Evolutionary conservation across 2,113 vertebrate genomes (phyloP).

Genomic region (Nycticorax nycticorax): DNA sequence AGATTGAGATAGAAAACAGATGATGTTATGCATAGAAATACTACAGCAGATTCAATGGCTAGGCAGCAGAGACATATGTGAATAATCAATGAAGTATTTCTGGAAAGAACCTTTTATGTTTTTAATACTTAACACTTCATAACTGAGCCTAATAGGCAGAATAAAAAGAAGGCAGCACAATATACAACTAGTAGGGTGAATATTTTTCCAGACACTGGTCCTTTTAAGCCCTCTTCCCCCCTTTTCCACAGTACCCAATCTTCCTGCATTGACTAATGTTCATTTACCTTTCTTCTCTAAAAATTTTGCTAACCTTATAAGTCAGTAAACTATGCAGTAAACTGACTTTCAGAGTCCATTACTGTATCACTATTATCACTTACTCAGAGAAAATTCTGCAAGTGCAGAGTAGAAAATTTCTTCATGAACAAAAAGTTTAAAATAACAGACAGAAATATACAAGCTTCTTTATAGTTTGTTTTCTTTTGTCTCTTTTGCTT

Average conservation of each 20-base stretch:
- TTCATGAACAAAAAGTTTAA: neutral
- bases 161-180: constrained; percentile 71
- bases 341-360: neutral
- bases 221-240: neutral
- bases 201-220: constrained; percentile 71
- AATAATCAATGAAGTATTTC: constrained; percentile 79
- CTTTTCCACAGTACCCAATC: neutral
- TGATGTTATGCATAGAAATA: constrained; percentile 71
- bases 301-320: neutral
- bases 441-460: neutral
- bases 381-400: neutral
- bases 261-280: neutral
- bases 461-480: neutral
- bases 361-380: neutral
- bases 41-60: constrained; percentile 66
- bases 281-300: neutral
- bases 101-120: constrained; percentile 81
- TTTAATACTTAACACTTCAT: constrained; percentile 86
- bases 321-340: neutral
- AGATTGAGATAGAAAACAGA: constrained; percentile 83
- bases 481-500: neutral
- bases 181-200: constrained; percentile 58
- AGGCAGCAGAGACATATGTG: constrained; percentile 76
- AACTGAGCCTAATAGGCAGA: constrained; percentile 78
- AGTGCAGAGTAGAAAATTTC: neutral